Base-by-base conservation (phyloP, 2,797 vertebrate genomes). In the Telmatherina bonti region DNA sequence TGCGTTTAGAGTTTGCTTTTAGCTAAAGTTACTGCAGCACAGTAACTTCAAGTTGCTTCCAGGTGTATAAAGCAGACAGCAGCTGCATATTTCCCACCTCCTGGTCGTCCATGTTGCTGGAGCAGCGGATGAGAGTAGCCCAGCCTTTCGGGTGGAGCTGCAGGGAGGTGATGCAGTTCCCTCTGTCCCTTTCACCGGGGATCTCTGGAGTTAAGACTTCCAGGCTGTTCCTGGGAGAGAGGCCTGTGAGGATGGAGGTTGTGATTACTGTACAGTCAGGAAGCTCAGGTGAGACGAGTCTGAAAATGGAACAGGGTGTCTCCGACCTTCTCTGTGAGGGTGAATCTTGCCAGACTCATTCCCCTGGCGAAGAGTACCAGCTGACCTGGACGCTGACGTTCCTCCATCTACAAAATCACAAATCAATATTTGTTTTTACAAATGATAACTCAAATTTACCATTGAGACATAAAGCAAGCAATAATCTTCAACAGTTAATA, bases 61-160 rank as follows among this genome's bases (percentile, higher is more conserved):
- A 41, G 18, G 13, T 5, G 18, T 20, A 43, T 20, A 43, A 43
- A 41, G 38, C 38, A 41, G 15, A 41, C 15, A 41, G 53, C 41
- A 12, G 66, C 20, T 8, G 2, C 18, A 8, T 7, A 70, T 16
- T 12, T 49, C 88, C 85, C 62, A 99, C 98, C 97, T 99, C 98
- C 85, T 98, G 97, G 88, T 99, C 98, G 36, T 99, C 97, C 71
- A 94, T 96, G 93, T 98, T 99, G 93, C 97, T 98, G 76, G 97
- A 99, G 93, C 98, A 99, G 20, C 98, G 95, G 70, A 99, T 96
- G 75, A 99, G 95, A 0, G 98, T 95, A 73, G 98, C 97, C 97
- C 97, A 99, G 74, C 97, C 97, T 92, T 99, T 99, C 0, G 98
- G 98, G 49, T 99, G 98, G 26, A 99, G 95, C 91, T 99, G 98